A percentile compares a stretch with the other conserved stretches of the same genome.
phyloP scores from a whole-genome alignment of 2,797 vertebrate genomes.

The Cyprinodon diabolis region DNA sequence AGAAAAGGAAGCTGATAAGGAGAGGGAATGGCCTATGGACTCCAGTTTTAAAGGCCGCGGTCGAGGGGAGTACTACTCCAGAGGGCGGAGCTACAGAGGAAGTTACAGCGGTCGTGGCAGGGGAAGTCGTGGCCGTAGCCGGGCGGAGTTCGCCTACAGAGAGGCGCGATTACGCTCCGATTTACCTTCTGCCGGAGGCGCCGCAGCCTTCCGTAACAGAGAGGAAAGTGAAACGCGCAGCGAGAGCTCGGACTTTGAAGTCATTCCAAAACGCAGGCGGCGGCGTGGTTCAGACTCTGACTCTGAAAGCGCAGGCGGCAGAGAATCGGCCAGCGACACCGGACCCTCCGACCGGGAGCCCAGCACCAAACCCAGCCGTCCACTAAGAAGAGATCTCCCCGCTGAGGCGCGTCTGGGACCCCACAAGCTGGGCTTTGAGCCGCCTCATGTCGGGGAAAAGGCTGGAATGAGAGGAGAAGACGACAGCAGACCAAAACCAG shows the following conservation, averaged over 20 bases:
- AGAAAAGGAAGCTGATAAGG: constrained; percentile 85
- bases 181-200: constrained; percentile 75
- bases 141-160: constrained; percentile 91
- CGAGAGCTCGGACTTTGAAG: constrained; percentile 97
- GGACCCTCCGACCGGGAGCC: constrained; percentile 94
- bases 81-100: constrained; percentile 94
- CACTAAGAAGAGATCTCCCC: constrained; percentile 76
- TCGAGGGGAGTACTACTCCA: constrained; percentile 95
- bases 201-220: constrained; percentile 85
- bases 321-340: constrained; percentile 94
- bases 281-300: constrained; percentile 95
- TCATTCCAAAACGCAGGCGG: constrained; percentile 92
- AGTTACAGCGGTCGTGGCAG: constrained; percentile 91
- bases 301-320: constrained; percentile 93
- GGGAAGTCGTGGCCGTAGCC: constrained; percentile 87
- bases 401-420: constrained; percentile 66
- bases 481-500: constrained; percentile 90
- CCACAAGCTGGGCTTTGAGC: constrained; percentile 75
- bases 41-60: constrained; percentile 91
- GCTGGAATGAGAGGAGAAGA: constrained; percentile 81
- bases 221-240: constrained; percentile 99
- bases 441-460: constrained; percentile 72
- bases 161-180: constrained; percentile 90
- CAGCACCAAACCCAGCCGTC: constrained; percentile 78
- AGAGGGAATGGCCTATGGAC: constrained; percentile 87